A percentile compares a stretch with the other conserved stretches of the same genome.
These are phyloP conservation scores for Zelleria hepariella DNA, from an alignment of 2,888 invertebrate species.

Conservation along the genomic window DNA sequence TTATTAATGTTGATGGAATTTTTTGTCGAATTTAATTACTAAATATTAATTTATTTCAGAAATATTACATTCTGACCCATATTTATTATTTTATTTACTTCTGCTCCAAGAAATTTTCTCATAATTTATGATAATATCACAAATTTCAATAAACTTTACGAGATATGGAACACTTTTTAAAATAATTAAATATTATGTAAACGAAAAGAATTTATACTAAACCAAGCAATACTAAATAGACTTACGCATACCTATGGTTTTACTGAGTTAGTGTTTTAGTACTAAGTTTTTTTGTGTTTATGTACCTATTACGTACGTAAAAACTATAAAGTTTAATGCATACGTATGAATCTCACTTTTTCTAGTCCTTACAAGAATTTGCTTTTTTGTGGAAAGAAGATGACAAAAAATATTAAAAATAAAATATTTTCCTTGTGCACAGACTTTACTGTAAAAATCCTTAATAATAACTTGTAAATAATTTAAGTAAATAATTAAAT, in stretches of 20 bases:
- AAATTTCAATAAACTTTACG: not conserved
- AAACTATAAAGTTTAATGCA: no score
- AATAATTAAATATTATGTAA: not conserved
- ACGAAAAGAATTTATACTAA: not conserved
- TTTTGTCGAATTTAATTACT: no score
- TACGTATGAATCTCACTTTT: no score
- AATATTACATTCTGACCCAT: no score
- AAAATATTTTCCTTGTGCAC: not conserved
- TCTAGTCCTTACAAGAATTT: not conserved
- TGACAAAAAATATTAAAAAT: not conserved
- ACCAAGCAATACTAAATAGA: not conserved
- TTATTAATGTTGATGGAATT: no score
- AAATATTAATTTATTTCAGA: no score
- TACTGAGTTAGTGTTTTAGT: not conserved
- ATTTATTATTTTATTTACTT: no score
- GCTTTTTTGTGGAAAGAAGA: not conserved
- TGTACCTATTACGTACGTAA: no score
- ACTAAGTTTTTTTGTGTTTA: not conserved
- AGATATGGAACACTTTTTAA: not conserved
- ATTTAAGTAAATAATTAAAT: not conserved
- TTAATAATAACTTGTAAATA: not conserved
- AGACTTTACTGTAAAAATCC: not conserved
- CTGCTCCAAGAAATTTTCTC: no score
- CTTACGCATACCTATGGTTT: not conserved
- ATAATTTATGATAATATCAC: no score